phyloP scores from a whole-genome alignment of 2,888 invertebrate genomes.

The Kuschelorhynchus macadamiae region DNA sequence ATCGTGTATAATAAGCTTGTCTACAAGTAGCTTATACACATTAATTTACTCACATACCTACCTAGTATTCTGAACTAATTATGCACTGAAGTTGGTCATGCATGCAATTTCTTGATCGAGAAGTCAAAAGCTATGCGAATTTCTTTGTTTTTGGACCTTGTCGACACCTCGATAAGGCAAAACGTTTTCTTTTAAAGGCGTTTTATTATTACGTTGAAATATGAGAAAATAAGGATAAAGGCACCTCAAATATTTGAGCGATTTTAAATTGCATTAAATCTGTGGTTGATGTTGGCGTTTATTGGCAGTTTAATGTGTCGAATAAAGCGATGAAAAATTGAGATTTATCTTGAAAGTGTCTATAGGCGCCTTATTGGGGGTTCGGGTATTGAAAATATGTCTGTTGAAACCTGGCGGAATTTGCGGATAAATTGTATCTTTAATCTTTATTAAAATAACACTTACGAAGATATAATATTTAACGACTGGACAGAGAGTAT shows the following conservation, averaged over 20 bases:
- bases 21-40: slow-evolving; percentile 19
- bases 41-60: slow-evolving; percentile 28
- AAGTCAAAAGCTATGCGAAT: slow-evolving; percentile 22
- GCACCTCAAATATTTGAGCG: slow-evolving; percentile 5
- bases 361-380: slow-evolving; percentile 1
- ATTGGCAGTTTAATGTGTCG: not conserved
- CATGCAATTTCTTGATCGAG: slow-evolving; percentile 19
- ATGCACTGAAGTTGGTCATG: slow-evolving; percentile 38
- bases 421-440: not conserved
- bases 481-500: no score
- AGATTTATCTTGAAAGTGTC: not conserved
- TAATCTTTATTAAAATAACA: no score
- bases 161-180: slow-evolving; percentile 21
- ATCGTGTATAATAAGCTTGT: slow-evolving; percentile 12
- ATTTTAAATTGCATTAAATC: slow-evolving; percentile 9
- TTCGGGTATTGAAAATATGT: slow-evolving; percentile 1
- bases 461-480: no score
- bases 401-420: not conserved
- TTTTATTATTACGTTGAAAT: slow-evolving; percentile 23
- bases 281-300: not conserved
- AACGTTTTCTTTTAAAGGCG: slow-evolving; percentile 23
- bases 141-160: slow-evolving; percentile 39
- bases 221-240: slow-evolving; percentile 19
- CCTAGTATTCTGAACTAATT: slow-evolving; percentile 34
- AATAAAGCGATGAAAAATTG: not conserved